A percentile compares a stretch with the other conserved stretches of the same genome.
phyloP scores from a whole-genome alignment of 1,140 invertebrate species.

The Cryptotermes secundus region DNA sequence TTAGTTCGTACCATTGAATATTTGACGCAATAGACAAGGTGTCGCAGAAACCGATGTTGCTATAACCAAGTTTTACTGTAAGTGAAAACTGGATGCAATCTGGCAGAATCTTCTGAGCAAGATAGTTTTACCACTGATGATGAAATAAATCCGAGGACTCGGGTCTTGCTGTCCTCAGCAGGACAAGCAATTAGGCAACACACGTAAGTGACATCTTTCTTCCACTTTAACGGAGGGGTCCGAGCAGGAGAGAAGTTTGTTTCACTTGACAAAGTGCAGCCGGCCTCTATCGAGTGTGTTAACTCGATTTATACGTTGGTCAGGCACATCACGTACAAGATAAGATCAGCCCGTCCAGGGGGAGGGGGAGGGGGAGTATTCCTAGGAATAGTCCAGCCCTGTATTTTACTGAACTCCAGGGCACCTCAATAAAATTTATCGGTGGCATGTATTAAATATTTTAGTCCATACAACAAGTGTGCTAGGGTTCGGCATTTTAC shows the following conservation, averaged over 20 bases:
- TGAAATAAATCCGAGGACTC: background rate
- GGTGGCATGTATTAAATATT: too few species aligned
- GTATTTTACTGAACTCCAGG: background rate
- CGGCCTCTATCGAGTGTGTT: background rate
- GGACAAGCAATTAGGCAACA: background rate
- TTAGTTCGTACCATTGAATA: too few species aligned
- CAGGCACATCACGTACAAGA: background rate
- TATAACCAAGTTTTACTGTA: too few species aligned
- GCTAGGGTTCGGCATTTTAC: too few species aligned
- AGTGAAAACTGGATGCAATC: too few species aligned
- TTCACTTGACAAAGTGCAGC: background rate
- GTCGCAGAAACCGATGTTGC: too few species aligned
- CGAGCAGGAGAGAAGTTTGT: background rate
- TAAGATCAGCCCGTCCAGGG: background rate
- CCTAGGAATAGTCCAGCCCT: background rate
- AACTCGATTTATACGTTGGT: background rate
- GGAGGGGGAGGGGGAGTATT: too few species aligned
- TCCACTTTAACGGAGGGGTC: background rate
- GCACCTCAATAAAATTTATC: background rate
- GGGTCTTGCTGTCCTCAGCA: background rate
- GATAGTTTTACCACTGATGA: background rate
- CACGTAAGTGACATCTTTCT: background rate
- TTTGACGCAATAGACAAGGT: too few species aligned
- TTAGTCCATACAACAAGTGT: too few species aligned
- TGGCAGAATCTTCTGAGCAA: background rate